Evolutionary conservation across 2,113 vertebrate genomes (phyloP).

Genomic region (Ceyx margarethae): DNA sequence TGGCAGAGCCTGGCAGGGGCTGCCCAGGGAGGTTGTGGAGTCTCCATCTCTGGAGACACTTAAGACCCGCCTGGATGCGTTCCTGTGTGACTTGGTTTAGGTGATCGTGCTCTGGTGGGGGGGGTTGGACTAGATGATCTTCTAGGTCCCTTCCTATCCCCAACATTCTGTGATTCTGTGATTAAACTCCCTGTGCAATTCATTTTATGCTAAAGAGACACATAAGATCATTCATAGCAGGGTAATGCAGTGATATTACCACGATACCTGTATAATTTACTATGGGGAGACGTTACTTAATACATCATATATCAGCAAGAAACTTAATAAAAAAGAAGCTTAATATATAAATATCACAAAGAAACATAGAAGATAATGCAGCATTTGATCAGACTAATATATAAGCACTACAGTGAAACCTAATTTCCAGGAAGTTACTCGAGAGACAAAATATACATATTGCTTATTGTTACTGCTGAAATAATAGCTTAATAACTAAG

Average conservation of each 20-base stretch:
- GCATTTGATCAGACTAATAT: constrained; percentile 34
- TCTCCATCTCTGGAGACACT: too few species aligned
- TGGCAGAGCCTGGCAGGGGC: too few species aligned
- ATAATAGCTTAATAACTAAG: constrained; percentile 23
- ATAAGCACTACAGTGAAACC: constrained; percentile 33
- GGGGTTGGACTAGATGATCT: too few species aligned
- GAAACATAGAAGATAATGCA: not conserved
- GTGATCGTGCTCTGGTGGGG: too few species aligned
- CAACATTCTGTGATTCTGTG: too few species aligned
- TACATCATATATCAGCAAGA: constrained; percentile 44
- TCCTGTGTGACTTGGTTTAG: too few species aligned
- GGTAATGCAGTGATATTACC: constrained; percentile 30
- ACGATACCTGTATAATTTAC: constrained; percentile 42
- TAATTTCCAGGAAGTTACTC: constrained; percentile 23
- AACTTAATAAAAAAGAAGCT: constrained; percentile 66
- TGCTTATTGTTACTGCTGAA: constrained; percentile 22
- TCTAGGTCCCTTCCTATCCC: too few species aligned
- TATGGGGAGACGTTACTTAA: constrained; percentile 43
- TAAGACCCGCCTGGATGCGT: too few species aligned
- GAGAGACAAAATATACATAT: not conserved
- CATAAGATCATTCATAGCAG: constrained; percentile 7
- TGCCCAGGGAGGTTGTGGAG: too few species aligned
- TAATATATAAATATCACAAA: constrained; percentile 38
- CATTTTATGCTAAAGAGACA: constrained; percentile 42
- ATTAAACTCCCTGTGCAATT: constrained; percentile 38